phyloP scores from a whole-genome alignment of 2,888 invertebrate species.

The Nasonovia ribisnigri region DNA sequence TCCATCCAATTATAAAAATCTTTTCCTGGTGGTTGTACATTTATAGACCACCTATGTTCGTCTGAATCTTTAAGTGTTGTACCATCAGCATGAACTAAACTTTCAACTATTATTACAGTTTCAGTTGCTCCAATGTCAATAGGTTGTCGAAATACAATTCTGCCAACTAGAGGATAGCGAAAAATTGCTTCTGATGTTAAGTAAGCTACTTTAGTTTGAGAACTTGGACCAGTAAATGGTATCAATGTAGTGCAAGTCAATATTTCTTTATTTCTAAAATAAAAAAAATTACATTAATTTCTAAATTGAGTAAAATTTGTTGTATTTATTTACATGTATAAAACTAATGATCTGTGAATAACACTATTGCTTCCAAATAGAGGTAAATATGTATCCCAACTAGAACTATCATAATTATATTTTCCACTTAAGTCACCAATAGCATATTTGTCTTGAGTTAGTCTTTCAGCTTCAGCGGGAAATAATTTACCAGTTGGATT shows the following conservation, averaged over 20 bases:
- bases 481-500: conserved; percentile 77
- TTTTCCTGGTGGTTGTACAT: conserved; percentile 82
- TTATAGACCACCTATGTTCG: conserved; percentile 85
- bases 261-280: conserved; percentile 70
- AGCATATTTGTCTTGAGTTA: conserved; percentile 91
- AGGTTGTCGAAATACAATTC: conserved; percentile 85
- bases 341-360: conserved; percentile 83
- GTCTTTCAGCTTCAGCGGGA: conserved; percentile 73
- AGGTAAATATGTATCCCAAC: conserved; percentile 89
- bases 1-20: conserved; percentile 94
- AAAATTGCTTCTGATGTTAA: conserved; percentile 85
- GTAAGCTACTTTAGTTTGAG: conserved; percentile 79
- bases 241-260: conserved; percentile 79
- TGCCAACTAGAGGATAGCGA: conserved; percentile 89
- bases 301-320: neutral
- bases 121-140: conserved; percentile 85
- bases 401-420: conserved; percentile 81
- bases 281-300: conserved; percentile 26
- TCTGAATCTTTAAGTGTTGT: conserved; percentile 80
- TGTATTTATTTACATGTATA: conserved; percentile 76
- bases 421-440: conserved; percentile 92
- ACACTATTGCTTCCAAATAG: conserved; percentile 84
- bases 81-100: conserved; percentile 89
- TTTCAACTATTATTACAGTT: conserved; percentile 86
- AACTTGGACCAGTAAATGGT: conserved; percentile 75